Base-by-base conservation (phyloP, 2,797 vertebrate species). In the Macropodus opercularis region DNA sequence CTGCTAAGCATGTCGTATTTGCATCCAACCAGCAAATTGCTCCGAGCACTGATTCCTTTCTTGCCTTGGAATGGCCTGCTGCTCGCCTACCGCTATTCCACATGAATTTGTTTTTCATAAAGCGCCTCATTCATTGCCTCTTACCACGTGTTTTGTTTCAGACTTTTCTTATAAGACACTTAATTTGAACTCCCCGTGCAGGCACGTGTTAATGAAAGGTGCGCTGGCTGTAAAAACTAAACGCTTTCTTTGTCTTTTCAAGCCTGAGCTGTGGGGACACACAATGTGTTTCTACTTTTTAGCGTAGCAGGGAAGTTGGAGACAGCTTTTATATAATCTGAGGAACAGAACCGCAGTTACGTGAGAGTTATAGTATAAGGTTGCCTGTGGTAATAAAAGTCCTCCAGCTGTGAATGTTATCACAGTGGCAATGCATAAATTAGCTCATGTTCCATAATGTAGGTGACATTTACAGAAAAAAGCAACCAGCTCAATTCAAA, bases 141-240 rank as follows among this genome's bases (percentile, higher is more conserved):
- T 73, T 64, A 48, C 34, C 32, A 39, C 39, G 17, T 46, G 69
- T 71, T 78, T 75, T 68, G 56, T 63, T 75, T 81, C 59, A 53
- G 34, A 48, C 43, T 41, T 70, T 81, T 69, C 43, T 24, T 42
- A 61, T 69, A 76, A 72, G 50, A 57, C 34, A 24, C 39, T 42
- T 63, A 26, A 84, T 88, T 78, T 75, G 9, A 79, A 74, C 79
- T 64, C 56, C 2, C 50, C 84, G 82, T 57, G 73, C 19, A 75
- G 78, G 63, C 59, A 27, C 53, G 24, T 54, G 72, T 50, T 85
- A 78, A 85, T 84, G 62, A 71, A 87, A 87, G 62, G 47, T 75
- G 80, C 69, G 40, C 61, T 17, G 34, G 46, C 64, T 55, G 66
- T 69, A 68, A 79, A 83, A 80, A 79, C 40, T 51, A 55, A 54